Conservation (phyloP, 2,113 vertebrate genomes). For the Aegotheles bennettii region DNA sequence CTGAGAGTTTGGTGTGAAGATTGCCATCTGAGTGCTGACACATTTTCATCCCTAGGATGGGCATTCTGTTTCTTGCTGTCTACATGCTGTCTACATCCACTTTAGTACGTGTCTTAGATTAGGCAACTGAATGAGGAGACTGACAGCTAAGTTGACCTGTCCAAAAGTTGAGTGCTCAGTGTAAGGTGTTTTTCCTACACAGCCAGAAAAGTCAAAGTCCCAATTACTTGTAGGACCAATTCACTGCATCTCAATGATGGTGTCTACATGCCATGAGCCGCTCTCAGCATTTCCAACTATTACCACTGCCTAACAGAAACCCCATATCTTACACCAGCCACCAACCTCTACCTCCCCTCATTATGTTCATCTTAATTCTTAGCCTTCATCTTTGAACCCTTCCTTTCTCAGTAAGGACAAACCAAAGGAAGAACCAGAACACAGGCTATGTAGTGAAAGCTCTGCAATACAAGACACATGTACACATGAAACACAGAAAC, state of each 20-base stretch:
- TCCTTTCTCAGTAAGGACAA: background rate
- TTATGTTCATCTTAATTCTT: background rate
- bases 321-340: background rate
- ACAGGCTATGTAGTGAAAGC: background rate
- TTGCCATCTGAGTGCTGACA: background rate
- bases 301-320: background rate
- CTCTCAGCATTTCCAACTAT: background rate
- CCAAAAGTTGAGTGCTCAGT: background rate
- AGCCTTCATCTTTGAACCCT: background rate
- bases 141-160: background rate
- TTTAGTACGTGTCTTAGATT: background rate
- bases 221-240: background rate
- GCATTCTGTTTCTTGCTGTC: background rate
- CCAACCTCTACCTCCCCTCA: background rate
- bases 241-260: background rate
- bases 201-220: background rate
- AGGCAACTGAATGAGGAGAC: background rate
- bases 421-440: background rate
- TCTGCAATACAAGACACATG: background rate
- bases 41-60: rapidly evolving
- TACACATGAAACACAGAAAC: background rate
- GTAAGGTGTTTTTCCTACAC: rapidly evolving
- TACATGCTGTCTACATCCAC: background rate
- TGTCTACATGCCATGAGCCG: background rate
- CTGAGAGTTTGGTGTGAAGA: background rate